Base-by-base conservation (phyloP, 2,113 vertebrate genomes). In the Poeciliopsis turrubarensis region DNA sequence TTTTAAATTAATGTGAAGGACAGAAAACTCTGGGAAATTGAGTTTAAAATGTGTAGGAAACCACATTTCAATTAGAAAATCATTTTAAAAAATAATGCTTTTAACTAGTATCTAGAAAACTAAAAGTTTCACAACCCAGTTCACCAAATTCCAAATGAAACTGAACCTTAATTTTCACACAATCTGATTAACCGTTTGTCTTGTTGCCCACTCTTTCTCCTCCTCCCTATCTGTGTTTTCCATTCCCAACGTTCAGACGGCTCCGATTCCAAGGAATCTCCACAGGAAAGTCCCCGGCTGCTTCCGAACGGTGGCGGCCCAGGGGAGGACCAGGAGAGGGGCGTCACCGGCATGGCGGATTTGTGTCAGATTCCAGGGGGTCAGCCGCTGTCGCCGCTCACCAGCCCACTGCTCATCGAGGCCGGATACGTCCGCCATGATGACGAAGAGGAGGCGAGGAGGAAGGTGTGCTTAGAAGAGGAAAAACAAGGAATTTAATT, bases 371-470 rank as follows among this genome's bases (percentile, higher is more conserved):
- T 95, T 86, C 95, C 96, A 0, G 96, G 97, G 77, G 93, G 93
- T 31, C 96, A 93, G 78, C 96, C 95, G 81, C 92, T 96, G 1
- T 97, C 97, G 1, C 97, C 97, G 1, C 87, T 98, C 82, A 95
- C 96, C 89, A 97, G 96, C 90, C 97, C 97, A 2, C 92, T 97
- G 90, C 94, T 98, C 70, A 96, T 92, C 0, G 97, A 98, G 44
- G 95, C 95, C 0, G 94, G 95, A 0, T 96, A 95, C 65, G 81
- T 96, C 5, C 95, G 96, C 83, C 95, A 95, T 0, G 97, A 98
- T 0, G 97, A 98, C 0, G 97, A 98, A 62, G 97, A 98, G 0
- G 97, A 98, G 25, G 95, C 95, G 73, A 95, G 96, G 86, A 95
- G 94, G 88, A 98, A 97, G 96, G 97, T 98, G 44, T 47, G 44